A percentile compares a stretch with the other conserved stretches of the same genome.
phyloP scores from a whole-genome alignment of 1,140 invertebrate genomes.

The Metaphire vulgaris region DNA sequence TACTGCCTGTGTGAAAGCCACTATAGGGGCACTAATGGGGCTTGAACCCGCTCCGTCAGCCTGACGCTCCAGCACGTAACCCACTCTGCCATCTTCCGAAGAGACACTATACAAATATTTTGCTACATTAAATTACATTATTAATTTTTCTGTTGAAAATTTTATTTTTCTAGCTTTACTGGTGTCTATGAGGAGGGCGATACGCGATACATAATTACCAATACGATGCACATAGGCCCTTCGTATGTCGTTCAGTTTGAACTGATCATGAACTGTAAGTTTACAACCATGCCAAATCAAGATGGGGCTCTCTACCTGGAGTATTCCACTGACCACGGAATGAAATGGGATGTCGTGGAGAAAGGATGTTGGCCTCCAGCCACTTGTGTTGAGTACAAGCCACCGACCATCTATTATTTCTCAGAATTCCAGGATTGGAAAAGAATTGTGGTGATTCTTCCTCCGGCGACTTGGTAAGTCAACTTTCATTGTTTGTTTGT shows the following conservation, averaged over 20 bases:
- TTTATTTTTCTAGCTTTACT: slow-evolving; percentile 38
- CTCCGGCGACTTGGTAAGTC: slow-evolving; percentile 49
- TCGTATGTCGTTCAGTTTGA: slow-evolving; percentile 54
- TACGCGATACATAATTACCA: slow-evolving; percentile 44
- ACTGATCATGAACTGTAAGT: slow-evolving; percentile 52
- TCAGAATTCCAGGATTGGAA: slow-evolving; percentile 51
- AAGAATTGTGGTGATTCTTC: slow-evolving; percentile 49
- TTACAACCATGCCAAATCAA: slow-evolving; percentile 34
- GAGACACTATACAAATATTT: too few species aligned
- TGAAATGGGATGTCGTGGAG: slow-evolving; percentile 45
- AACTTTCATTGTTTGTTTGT: too few species aligned
- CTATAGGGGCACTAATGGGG: too few species aligned
- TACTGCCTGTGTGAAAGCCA: too few species aligned
- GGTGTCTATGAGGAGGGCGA: slow-evolving; percentile 35
- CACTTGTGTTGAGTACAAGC: slow-evolving; percentile 44
- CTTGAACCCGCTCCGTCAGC: too few species aligned
- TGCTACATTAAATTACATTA: slow-evolving; percentile 13
- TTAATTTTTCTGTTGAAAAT: background rate
- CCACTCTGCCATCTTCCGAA: too few species aligned
- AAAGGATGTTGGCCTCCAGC: slow-evolving; percentile 48
- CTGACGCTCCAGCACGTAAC: too few species aligned
- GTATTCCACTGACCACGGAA: slow-evolving; percentile 53
- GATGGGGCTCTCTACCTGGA: slow-evolving; percentile 50
- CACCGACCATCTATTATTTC: slow-evolving; percentile 52
- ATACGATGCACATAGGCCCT: slow-evolving; percentile 51